Percentiles rank a stretch among this genome's conserved stretches.
Evolutionary conservation across 2,888 invertebrate genomes (phyloP).

Genomic region (Chelonus formosanus): DNA sequence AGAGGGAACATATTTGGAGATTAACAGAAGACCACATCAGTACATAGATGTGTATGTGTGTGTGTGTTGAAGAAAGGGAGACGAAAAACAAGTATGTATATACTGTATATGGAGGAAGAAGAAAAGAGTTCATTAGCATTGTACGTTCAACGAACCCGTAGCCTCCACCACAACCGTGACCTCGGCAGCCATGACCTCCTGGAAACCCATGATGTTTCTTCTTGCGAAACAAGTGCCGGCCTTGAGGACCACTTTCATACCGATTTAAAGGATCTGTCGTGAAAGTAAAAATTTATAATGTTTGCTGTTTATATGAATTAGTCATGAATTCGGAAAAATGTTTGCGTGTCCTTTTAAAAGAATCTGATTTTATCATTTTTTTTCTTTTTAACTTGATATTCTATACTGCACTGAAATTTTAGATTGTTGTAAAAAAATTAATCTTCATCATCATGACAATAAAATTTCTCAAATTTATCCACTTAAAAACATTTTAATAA

Average conservation of each 20-base stretch:
- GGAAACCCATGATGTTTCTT: conserved; percentile 36
- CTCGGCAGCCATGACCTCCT: conserved; percentile 39
- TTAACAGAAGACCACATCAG: conserved; percentile 4
- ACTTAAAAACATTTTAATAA: too few relatives aligned
- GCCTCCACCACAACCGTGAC: conserved; percentile 38
- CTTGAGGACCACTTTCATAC: conserved; percentile 39
- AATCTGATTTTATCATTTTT: too few relatives aligned
- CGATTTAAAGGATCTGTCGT: not conserved
- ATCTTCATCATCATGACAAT: too few relatives aligned
- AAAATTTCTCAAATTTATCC: too few relatives aligned
- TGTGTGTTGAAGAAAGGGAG: conserved; percentile 6
- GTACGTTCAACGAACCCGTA: conserved; percentile 38
- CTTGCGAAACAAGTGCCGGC: conserved; percentile 39
- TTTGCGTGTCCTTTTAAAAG: too few relatives aligned
- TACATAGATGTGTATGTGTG: conserved; percentile 1
- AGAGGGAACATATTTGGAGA: conserved; percentile 18
- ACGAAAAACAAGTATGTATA: not conserved
- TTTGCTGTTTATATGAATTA: too few relatives aligned
- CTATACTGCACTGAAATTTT: too few relatives aligned
- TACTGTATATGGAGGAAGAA: too few relatives aligned
- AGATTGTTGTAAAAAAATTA: too few relatives aligned
- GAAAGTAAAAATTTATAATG: not conserved
- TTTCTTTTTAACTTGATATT: too few relatives aligned
- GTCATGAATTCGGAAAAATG: too few relatives aligned
- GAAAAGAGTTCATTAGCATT: conserved; percentile 29